Percentiles rank a stretch among this genome's conserved stretches.
phyloP scores from a whole-genome alignment of 2,113 vertebrate species.

The Donacobius atricapilla region DNA sequence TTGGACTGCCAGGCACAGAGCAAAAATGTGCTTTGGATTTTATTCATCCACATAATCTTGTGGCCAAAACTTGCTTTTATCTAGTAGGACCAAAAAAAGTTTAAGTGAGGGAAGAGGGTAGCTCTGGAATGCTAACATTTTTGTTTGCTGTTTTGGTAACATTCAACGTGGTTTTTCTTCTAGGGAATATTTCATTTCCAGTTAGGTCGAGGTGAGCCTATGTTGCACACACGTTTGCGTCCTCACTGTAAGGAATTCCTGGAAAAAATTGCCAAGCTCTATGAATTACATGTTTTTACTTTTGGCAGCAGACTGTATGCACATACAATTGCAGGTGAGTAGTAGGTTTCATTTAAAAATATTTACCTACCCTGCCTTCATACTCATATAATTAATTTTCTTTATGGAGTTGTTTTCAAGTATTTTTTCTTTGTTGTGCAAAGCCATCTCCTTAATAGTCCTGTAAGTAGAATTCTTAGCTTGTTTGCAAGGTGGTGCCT shows the following conservation, averaged over 20 bases:
- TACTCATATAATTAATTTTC: background rate
- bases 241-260: slow-evolving; percentile 95
- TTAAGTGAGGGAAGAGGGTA: background rate
- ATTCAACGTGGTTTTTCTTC: background rate
- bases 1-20: background rate
- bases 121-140: background rate
- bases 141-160: background rate
- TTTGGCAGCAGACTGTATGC: slow-evolving; percentile 98
- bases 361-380: background rate
- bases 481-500: background rate
- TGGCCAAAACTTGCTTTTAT: background rate
- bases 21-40: background rate
- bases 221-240: slow-evolving; percentile 94
- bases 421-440: background rate
- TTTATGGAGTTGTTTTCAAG: background rate
- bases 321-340: slow-evolving; percentile 94
- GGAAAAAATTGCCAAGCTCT: slow-evolving; percentile 94
- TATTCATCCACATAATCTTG: background rate
- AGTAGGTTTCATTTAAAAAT: background rate
- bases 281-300: slow-evolving; percentile 95
- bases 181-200: slow-evolving; percentile 98
- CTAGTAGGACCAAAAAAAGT: background rate
- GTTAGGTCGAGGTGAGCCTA: slow-evolving; percentile 91
- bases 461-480: background rate
- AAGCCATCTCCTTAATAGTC: background rate